phyloP scores from a whole-genome alignment of 2,113 vertebrate species.

The Brachyhypopomus gauderio region DNA sequence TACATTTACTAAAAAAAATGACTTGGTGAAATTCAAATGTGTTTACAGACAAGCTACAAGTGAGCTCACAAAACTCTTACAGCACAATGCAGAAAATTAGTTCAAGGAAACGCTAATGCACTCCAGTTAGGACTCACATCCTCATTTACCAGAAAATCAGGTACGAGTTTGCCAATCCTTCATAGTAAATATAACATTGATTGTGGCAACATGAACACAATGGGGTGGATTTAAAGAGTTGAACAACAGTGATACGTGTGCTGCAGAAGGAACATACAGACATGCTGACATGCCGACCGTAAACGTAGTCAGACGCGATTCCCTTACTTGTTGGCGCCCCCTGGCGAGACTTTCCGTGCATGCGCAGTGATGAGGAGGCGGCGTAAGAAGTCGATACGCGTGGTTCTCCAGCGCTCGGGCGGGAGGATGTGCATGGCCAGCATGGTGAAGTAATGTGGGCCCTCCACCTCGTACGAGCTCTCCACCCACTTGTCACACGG shows the following conservation, averaged over 20 bases:
- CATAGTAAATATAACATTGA: background rate
- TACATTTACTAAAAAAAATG: background rate
- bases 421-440: slow-evolving; percentile 90
- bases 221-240: background rate
- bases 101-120: background rate
- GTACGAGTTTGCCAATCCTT: background rate
- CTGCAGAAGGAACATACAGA: background rate
- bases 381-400: slow-evolving; percentile 84
- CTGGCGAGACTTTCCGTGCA: slow-evolving; percentile 83
- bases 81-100: background rate
- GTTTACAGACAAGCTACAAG: background rate
- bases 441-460: slow-evolving; percentile 92
- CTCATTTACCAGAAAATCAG: background rate
- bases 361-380: slow-evolving; percentile 88
- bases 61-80: background rate
- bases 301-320: background rate
- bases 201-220: background rate
- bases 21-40: background rate
- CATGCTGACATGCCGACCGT: background rate
- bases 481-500: slow-evolving; percentile 96
- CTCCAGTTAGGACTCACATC: background rate
- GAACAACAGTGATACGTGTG: background rate
- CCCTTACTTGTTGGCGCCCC: slow-evolving; percentile 86
- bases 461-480: slow-evolving; percentile 93
- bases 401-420: slow-evolving; percentile 85